phyloP scores from a whole-genome alignment of 2,797 vertebrate species.

The Melanotaenia nigrans region DNA sequence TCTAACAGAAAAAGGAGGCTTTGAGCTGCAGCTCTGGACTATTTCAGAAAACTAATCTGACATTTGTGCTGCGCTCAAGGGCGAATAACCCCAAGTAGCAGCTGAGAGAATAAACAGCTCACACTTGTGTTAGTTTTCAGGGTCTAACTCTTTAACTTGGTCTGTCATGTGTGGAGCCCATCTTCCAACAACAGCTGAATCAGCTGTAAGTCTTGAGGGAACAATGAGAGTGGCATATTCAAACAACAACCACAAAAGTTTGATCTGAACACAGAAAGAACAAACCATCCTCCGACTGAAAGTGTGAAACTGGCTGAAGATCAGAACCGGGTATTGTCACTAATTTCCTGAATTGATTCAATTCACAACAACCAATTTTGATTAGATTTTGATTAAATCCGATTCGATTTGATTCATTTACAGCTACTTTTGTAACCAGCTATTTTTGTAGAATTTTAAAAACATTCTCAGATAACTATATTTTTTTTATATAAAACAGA shows the following conservation, averaged over 20 bases:
- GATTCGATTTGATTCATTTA: too few species aligned
- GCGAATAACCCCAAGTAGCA: neutral
- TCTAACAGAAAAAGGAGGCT: neutral
- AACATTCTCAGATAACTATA: too few species aligned
- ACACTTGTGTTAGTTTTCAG: neutral
- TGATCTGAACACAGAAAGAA: neutral
- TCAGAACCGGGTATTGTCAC: too few species aligned
- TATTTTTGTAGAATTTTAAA: too few species aligned
- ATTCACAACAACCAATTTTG: too few species aligned
- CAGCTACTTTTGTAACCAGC: too few species aligned
- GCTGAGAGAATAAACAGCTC: constrained; percentile 2
- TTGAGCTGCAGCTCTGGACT: neutral
- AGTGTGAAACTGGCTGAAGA: neutral
- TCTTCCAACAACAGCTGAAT: neutral
- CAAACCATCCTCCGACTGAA: neutral
- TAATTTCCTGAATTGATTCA: too few species aligned
- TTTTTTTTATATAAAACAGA: too few species aligned
- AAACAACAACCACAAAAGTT: neutral
- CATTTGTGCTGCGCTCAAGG: neutral
- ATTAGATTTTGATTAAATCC: too few species aligned
- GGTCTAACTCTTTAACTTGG: neutral
- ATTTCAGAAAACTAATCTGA: constrained; percentile 1
- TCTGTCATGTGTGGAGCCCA: neutral
- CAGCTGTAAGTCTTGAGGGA: neutral
- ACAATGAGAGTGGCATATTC: neutral